Evolutionary conservation across 2,888 invertebrate species (phyloP).

Genomic region (Altica lythri): DNA sequence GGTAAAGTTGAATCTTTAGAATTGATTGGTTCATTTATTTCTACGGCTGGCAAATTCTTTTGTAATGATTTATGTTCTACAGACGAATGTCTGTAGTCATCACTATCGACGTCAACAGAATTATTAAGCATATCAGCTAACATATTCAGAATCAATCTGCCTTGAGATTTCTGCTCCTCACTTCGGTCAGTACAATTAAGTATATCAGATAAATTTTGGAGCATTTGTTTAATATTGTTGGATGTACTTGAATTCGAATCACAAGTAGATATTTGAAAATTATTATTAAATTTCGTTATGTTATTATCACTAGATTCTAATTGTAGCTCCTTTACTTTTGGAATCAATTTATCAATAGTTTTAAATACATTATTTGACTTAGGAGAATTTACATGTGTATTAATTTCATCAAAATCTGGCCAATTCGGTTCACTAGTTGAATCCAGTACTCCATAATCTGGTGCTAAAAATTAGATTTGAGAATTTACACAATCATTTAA

Average conservation of each 20-base stretch:
- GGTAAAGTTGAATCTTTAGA: slow-evolving; percentile 6
- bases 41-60: not conserved
- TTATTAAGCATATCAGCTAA: slow-evolving; percentile 29
- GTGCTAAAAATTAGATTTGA: too few species aligned
- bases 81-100: slow-evolving; percentile 38
- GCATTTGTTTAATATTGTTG: slow-evolving; percentile 32
- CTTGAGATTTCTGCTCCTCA: slow-evolving; percentile 35
- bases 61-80: slow-evolving; percentile 12
- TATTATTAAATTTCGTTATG: too few species aligned
- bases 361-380: too few species aligned
- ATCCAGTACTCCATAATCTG: too few species aligned
- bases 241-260: slow-evolving; percentile 23
- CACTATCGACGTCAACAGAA: slow-evolving; percentile 4
- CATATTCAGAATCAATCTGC: slow-evolving; percentile 30
- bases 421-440: too few species aligned
- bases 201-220: slow-evolving; percentile 35
- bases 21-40: not conserved
- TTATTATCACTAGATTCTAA: too few species aligned
- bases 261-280: too few species aligned
- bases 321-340: too few species aligned
- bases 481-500: too few species aligned
- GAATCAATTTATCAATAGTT: too few species aligned
- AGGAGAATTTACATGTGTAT: too few species aligned
- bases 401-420: too few species aligned
- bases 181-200: slow-evolving; percentile 30